Percentiles rank a stretch among this genome's conserved stretches.
Evolutionary conservation across 2,113 vertebrate genomes (phyloP).

Genomic region (Dicrurus megarhynchus): DNA sequence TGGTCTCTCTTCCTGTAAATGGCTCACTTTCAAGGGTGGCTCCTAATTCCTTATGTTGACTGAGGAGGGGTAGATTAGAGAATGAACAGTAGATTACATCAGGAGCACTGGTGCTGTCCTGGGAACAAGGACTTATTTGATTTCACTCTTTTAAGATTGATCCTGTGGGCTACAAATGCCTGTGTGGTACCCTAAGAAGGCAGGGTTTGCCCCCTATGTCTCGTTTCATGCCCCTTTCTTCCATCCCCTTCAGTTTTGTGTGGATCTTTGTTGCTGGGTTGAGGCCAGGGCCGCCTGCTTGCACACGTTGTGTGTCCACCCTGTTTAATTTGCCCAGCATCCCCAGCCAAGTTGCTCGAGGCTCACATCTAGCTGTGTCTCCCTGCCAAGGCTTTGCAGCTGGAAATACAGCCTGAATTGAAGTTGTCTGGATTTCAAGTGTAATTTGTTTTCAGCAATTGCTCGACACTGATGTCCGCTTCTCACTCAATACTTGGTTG

Average conservation of each 20-base stretch:
- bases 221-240: not conserved
- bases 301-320: accelerated
- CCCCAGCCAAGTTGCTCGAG: not conserved
- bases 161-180: not conserved
- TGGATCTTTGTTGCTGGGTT: not conserved
- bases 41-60: not conserved
- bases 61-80: not conserved
- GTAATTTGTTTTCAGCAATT: not conserved
- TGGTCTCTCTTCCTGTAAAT: not conserved
- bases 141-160: not conserved
- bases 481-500: not conserved
- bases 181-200: not conserved
- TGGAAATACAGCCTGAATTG: not conserved
- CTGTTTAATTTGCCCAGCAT: not conserved
- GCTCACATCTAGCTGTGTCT: not conserved
- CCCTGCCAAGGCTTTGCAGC: not conserved
- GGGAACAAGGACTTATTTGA: not conserved
- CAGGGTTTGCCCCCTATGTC: not conserved
- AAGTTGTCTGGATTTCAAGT: not conserved
- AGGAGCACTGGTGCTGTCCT: not conserved
- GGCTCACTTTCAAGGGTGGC: not conserved
- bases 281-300: not conserved
- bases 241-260: not conserved
- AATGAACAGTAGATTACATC: not conserved
- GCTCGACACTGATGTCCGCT: not conserved